Evolutionary conservation across 2,797 vertebrate species (phyloP).

Genomic region (Parauchenoglanis ngamensis): DNA sequence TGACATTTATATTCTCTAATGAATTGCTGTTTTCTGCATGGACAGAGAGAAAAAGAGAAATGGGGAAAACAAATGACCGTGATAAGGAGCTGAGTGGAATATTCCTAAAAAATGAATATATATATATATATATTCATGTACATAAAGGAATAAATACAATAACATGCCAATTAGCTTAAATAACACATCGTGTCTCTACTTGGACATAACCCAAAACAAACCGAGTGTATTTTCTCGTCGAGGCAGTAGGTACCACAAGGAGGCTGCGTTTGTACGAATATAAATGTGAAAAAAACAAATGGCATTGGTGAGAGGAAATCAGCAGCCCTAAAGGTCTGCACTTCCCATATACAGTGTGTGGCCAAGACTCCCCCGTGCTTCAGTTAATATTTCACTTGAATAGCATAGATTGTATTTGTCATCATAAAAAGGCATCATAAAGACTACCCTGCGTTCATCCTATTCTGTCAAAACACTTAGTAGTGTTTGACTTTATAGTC

Average conservation of each 20-base stretch:
- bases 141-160: background rate
- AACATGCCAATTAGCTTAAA: background rate
- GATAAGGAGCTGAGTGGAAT: background rate
- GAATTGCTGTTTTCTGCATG: slow-evolving; percentile 86
- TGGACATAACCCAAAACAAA: background rate
- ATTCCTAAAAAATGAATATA: background rate
- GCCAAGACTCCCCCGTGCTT: background rate
- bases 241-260: background rate
- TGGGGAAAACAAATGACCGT: background rate
- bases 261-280: background rate
- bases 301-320: background rate
- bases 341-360: background rate
- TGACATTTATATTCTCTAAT: slow-evolving; percentile 90
- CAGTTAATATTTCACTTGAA: background rate
- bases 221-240: background rate
- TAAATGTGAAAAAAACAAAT: background rate
- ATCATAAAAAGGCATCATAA: too few relatives aligned
- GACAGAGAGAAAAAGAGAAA: slow-evolving; percentile 42
- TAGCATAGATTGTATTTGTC: background rate
- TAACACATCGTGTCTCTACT: too few relatives aligned
- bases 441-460: background rate
- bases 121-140: background rate
- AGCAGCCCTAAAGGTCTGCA: background rate
- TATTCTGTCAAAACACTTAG: background rate
- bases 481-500: background rate